Evolutionary conservation across 1,140 invertebrate species (phyloP).

Genomic region (Marisa cornuarietis): DNA sequence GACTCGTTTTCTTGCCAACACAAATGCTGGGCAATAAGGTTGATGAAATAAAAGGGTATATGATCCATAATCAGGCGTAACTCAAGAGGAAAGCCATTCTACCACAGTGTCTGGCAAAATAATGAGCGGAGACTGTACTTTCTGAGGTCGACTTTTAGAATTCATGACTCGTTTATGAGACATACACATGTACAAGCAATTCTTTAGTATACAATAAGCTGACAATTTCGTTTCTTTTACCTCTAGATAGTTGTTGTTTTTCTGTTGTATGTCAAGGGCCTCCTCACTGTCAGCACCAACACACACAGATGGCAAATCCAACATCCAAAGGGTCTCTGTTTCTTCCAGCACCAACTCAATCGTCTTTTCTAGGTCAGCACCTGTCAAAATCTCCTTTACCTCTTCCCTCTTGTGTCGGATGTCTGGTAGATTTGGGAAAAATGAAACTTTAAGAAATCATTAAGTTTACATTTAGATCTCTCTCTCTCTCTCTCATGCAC

Average conservation of each 20-base stretch:
- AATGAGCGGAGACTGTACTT: background rate
- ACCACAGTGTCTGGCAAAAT: too few relatives aligned
- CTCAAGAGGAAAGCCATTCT: too few relatives aligned
- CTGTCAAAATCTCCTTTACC: slow-evolving; percentile 53
- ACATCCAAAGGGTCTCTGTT: slow-evolving; percentile 62
- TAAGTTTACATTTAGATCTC: too few relatives aligned
- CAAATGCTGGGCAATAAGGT: too few relatives aligned
- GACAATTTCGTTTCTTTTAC: slow-evolving; percentile 31
- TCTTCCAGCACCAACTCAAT: slow-evolving; percentile 59
- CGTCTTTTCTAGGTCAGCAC: slow-evolving; percentile 54
- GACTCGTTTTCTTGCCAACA: too few relatives aligned
- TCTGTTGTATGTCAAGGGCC: slow-evolving; percentile 45
- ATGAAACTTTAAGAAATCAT: too few relatives aligned
- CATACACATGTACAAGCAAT: background rate
- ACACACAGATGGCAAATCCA: slow-evolving; percentile 60
- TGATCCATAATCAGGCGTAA: too few relatives aligned
- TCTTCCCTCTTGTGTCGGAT: slow-evolving; percentile 56
- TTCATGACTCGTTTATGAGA: background rate
- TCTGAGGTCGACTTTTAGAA: background rate
- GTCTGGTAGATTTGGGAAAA: slow-evolving; percentile 24
- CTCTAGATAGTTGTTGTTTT: slow-evolving; percentile 58
- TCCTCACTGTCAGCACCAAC: slow-evolving; percentile 59
- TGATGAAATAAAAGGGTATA: too few relatives aligned
- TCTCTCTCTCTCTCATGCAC: too few relatives aligned
- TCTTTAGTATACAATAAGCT: too few relatives aligned